phyloP scores from a whole-genome alignment of 2,797 vertebrate genomes.

The Myotis findleyi region DNA sequence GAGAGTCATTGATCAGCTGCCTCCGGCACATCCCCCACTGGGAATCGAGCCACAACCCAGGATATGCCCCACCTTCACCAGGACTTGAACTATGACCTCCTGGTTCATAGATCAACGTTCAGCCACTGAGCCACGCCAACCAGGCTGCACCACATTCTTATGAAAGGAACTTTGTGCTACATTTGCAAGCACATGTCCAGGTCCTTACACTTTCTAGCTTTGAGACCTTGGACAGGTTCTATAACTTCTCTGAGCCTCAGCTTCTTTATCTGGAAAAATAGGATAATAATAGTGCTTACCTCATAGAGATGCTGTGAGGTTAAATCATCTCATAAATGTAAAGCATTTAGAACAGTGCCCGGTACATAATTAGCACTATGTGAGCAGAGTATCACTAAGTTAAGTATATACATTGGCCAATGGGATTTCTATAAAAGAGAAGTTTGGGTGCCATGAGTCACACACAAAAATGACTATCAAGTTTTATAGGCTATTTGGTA shows the following conservation, averaged over 20 bases:
- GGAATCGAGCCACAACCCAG: too few species aligned
- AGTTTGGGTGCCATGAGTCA: neutral
- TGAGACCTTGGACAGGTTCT: neutral
- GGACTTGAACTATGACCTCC: too few species aligned
- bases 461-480: neutral
- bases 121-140: too few species aligned
- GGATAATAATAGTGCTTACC: neutral
- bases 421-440: neutral
- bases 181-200: neutral
- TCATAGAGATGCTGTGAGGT: neutral
- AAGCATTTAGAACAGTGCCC: neutral
- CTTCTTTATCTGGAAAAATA: slow-evolving; percentile 14
- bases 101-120: too few species aligned
- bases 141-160: neutral
- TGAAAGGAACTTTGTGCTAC: neutral
- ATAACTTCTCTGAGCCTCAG: neutral
- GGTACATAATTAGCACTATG: neutral
- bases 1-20: too few species aligned
- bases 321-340: slow-evolving; percentile 1
- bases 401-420: neutral
- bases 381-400: neutral
- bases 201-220: neutral
- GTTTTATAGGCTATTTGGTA: neutral
- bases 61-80: too few species aligned
- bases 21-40: too few species aligned